phyloP scores from a whole-genome alignment of 2,113 vertebrate genomes.

The Platanista minor region DNA sequence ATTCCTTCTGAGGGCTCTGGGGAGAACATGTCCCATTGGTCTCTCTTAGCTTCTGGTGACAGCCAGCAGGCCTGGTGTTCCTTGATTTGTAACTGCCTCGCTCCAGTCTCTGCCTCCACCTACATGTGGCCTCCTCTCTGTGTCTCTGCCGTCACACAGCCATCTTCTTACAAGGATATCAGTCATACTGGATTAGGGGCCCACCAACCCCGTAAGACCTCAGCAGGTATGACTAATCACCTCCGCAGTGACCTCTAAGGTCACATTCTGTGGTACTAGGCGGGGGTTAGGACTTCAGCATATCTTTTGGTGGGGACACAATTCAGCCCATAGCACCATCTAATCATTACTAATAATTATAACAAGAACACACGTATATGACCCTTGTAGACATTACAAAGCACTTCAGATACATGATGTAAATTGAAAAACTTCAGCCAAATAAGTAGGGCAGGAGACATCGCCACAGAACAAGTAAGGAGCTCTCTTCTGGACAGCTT shows the following conservation, averaged over 20 bases:
- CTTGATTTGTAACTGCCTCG: neutral
- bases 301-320: neutral
- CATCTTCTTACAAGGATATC: neutral
- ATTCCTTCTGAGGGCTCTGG: neutral
- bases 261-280: neutral
- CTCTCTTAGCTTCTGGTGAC: neutral
- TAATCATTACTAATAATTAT: neutral
- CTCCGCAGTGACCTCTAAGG: neutral
- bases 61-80: neutral
- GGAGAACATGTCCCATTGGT: neutral
- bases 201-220: too few relatives aligned
- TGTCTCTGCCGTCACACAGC: neutral
- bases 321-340: neutral
- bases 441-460: neutral
- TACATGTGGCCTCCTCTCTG: too few relatives aligned
- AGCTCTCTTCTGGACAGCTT: neutral
- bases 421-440: neutral
- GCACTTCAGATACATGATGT: neutral
- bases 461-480: neutral
- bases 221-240: neutral
- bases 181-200: neutral
- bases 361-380: neutral
- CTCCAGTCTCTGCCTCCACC: neutral
- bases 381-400: neutral
- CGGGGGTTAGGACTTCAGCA: neutral